These are phyloP conservation scores for Siniperca chuatsi DNA, from an alignment of 2,113 vertebrate genomes.

Conservation along the genomic window DNA sequence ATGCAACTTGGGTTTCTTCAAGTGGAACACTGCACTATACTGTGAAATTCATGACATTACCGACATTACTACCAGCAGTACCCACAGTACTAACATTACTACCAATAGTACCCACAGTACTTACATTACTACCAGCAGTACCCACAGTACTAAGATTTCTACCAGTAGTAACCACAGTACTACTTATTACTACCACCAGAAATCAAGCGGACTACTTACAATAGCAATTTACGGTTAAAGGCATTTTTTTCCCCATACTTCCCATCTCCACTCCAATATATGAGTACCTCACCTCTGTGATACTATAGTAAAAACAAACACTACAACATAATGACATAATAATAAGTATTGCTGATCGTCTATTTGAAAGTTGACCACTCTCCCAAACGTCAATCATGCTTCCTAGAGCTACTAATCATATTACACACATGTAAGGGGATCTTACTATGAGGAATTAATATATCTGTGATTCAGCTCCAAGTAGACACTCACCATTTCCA, in stretches of 20 bases:
- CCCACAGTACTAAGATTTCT: neutral
- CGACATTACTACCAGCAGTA: no score
- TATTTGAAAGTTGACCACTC: neutral
- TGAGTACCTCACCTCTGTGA: neutral
- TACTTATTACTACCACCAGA: neutral
- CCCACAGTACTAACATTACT: neutral
- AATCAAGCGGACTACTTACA: no score
- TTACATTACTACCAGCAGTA: neutral
- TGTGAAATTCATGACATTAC: neutral
- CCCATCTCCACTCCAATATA: neutral
- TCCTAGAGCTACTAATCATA: neutral
- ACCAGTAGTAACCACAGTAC: neutral
- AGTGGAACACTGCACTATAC: neutral
- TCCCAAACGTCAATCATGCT: neutral
- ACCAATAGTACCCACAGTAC: neutral
- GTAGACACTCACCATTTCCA: constrained; percentile 95
- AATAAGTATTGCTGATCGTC: neutral
- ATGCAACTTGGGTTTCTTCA: neutral
- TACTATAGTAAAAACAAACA: neutral
- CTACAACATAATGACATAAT: neutral
- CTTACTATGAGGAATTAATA: neutral
- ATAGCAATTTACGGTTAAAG: no score
- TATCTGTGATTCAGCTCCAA: neutral
- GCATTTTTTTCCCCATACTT: no score
- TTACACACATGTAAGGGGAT: neutral